Evolutionary conservation across 1,140 invertebrate genomes (phyloP).

Genomic region (Papilio polyxenes): DNA sequence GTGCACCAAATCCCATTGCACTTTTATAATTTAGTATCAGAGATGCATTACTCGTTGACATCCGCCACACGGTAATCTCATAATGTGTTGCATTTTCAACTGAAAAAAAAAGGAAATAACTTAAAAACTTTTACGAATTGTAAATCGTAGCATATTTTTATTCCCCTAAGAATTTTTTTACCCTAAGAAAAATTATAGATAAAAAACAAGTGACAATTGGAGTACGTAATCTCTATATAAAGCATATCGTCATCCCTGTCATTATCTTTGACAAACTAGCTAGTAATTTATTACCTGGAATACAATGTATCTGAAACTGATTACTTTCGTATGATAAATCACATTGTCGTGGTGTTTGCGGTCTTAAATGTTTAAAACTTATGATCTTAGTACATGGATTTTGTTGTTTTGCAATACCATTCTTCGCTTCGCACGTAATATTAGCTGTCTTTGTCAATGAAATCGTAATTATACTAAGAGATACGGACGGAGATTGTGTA

Average conservation of each 20-base stretch:
- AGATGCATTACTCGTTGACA: constrained; percentile 69
- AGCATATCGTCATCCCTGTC: too few species aligned
- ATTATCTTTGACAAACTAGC: not conserved
- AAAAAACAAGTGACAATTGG: not conserved
- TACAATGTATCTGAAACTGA: constrained; percentile 72
- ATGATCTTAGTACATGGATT: constrained; percentile 62
- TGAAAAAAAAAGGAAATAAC: constrained; percentile 43
- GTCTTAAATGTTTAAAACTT: constrained; percentile 64
- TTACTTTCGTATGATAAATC: constrained; percentile 70
- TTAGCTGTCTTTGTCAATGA: constrained; percentile 57
- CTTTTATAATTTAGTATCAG: constrained; percentile 61
- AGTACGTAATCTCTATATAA: not conserved
- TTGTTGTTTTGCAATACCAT: constrained; percentile 67
- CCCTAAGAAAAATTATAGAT: not conserved
- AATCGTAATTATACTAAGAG: constrained; percentile 63
- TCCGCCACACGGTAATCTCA: constrained; percentile 72
- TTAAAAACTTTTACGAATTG: too few species aligned
- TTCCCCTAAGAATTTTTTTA: not conserved
- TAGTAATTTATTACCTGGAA: constrained; percentile 59
- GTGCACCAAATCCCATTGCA: constrained; percentile 66
- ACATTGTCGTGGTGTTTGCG: constrained; percentile 66
- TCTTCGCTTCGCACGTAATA: constrained; percentile 67
- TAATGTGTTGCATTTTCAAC: constrained; percentile 76
- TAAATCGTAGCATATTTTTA: not conserved
- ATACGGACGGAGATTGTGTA: constrained; percentile 65